Percentiles rank a stretch among this genome's conserved stretches.
phyloP scores from a whole-genome alignment of 1,140 invertebrate species.

The honey bee (Apis mellifera) region DNA sequence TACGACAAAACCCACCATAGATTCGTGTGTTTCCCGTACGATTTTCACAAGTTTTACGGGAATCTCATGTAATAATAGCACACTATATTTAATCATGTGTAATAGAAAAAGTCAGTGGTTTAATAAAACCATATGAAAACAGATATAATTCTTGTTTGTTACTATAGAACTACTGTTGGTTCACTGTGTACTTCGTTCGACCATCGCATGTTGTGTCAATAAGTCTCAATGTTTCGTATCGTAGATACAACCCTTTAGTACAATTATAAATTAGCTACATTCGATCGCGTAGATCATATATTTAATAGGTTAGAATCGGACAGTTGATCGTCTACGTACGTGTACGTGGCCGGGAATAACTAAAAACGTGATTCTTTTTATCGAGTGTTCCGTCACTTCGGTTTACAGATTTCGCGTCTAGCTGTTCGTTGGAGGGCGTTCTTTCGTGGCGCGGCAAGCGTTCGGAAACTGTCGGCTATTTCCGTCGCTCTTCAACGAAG shows the following conservation, averaged over 20 bases:
- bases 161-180: constrained; percentile 30
- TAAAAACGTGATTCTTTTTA: constrained; percentile 49
- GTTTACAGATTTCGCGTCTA: constrained; percentile 67
- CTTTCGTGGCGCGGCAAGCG: constrained; percentile 76
- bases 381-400: constrained; percentile 57
- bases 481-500: constrained; percentile 56
- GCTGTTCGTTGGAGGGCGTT: constrained; percentile 70
- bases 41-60: constrained; percentile 56
- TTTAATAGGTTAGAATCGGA: constrained; percentile 39
- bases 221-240: constrained; percentile 51
- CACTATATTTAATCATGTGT: constrained; percentile 31
- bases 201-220: constrained; percentile 67
- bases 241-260: constrained; percentile 39
- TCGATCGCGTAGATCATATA: background rate
- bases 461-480: constrained; percentile 66
- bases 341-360: constrained; percentile 38
- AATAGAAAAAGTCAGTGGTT: constrained; percentile 11
- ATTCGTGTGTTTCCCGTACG: constrained; percentile 41
- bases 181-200: constrained; percentile 51
- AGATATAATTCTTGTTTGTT: constrained; percentile 42
- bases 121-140: constrained; percentile 2
- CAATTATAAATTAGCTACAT: constrained; percentile 17
- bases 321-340: constrained; percentile 36
- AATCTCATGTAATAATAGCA: constrained; percentile 16
- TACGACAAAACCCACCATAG: constrained; percentile 54